Evolutionary conservation across 1,140 invertebrate genomes (phyloP).

Genomic region (Drosophila mayri): DNA sequence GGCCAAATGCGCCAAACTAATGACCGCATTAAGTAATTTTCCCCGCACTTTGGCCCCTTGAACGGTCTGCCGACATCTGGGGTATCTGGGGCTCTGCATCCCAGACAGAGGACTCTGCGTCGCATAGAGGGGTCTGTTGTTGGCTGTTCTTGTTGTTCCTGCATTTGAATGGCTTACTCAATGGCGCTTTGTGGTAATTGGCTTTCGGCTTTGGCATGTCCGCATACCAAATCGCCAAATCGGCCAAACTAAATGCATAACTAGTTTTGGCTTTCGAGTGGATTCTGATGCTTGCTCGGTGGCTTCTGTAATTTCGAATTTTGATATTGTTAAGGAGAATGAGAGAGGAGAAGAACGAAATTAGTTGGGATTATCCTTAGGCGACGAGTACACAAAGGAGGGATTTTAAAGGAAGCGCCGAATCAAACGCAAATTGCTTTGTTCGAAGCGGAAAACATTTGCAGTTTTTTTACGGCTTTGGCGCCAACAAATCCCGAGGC

Average conservation of each 20-base stretch:
- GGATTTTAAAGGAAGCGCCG: neutral
- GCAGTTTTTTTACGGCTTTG: slow-evolving; percentile 34
- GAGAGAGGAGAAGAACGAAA: slow-evolving; percentile 23
- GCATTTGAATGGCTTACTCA: slow-evolving; percentile 65
- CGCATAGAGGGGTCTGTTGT: slow-evolving; percentile 11
- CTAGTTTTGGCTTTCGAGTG: slow-evolving; percentile 28
- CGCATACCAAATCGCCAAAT: slow-evolving; percentile 47
- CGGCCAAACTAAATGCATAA: slow-evolving; percentile 50
- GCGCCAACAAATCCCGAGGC: slow-evolving; percentile 39
- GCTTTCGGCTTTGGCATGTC: slow-evolving; percentile 55
- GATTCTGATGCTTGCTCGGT: slow-evolving; percentile 27
- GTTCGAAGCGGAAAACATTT: slow-evolving; percentile 21
- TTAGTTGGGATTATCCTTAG: slow-evolving; percentile 35
- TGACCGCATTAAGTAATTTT: slow-evolving; percentile 70
- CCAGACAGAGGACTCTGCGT: slow-evolving; percentile 3
- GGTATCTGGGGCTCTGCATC: slow-evolving; percentile 23
- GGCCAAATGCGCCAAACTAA: slow-evolving; percentile 58
- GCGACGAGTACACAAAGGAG: neutral
- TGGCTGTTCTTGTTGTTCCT: slow-evolving; percentile 17
- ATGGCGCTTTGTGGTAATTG: slow-evolving; percentile 72
- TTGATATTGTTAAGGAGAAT: neutral
- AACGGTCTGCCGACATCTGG: slow-evolving; percentile 12
- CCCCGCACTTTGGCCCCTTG: slow-evolving; percentile 17
- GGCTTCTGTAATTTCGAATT: slow-evolving; percentile 16
- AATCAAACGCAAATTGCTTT: slow-evolving; percentile 34